These are phyloP conservation scores for Pardalotus punctatus DNA, from an alignment of 2,113 vertebrate species.

Conservation along the genomic window DNA sequence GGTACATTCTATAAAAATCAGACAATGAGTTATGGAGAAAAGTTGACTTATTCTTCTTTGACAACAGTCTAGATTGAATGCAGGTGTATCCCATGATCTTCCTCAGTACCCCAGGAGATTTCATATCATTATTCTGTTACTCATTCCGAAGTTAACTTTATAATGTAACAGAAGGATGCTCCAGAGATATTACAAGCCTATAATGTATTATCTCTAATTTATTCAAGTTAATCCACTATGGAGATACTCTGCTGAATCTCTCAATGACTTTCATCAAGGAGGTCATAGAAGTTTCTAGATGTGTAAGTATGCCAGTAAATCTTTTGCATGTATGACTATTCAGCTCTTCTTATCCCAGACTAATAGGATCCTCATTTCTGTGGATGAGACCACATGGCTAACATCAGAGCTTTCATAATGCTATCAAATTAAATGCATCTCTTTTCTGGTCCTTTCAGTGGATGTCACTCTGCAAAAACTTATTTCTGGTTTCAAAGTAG, in stretches of 20 bases:
- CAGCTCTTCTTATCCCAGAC: neutral
- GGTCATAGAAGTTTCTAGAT: neutral
- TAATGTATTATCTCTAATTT: neutral
- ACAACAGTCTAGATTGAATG: neutral
- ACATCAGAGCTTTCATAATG: neutral
- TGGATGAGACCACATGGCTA: neutral
- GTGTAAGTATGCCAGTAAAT: neutral
- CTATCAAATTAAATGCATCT: neutral
- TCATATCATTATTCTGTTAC: neutral
- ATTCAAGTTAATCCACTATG: neutral
- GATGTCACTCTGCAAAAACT: neutral
- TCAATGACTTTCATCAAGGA: neutral
- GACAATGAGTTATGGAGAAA: neutral
- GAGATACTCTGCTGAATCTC: conserved; percentile 5
- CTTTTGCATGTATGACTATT: neutral
- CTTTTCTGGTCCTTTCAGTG: neutral
- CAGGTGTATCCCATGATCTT: neutral
- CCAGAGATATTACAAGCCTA: neutral
- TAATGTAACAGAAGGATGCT: neutral
- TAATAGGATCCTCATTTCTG: neutral
- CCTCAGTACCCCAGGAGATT: neutral
- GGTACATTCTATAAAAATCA: neutral
- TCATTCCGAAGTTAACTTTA: neutral
- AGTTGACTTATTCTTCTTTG: neutral
- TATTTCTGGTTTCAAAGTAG: neutral